Conservation (phyloP, 2,797 vertebrate genomes). For the Neosalanx taihuensis region DNA sequence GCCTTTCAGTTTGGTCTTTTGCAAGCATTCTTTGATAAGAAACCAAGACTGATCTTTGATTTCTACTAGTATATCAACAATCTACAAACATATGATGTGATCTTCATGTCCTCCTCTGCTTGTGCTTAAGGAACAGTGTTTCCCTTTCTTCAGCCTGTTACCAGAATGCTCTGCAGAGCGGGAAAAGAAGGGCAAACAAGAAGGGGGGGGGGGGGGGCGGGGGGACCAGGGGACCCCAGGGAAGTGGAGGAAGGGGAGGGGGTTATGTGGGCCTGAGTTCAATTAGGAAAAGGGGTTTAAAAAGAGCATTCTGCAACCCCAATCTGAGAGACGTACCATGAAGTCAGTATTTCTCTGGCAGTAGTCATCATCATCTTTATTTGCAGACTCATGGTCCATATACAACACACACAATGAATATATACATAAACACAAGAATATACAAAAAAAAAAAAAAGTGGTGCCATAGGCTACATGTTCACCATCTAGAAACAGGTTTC, state of each 20-base stretch:
- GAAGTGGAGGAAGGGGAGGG: conserved; percentile 23
- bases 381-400: too few relatives aligned
- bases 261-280: conserved; percentile 30
- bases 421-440: too few relatives aligned
- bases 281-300: conserved; percentile 15
- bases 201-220: conserved; percentile 31
- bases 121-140: background rate
- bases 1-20: too few relatives aligned
- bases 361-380: too few relatives aligned
- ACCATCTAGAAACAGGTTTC: too few relatives aligned
- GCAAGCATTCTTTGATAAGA: too few relatives aligned
- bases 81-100: background rate
- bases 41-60: too few relatives aligned
- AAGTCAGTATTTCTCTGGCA: background rate
- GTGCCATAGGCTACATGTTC: too few relatives aligned
- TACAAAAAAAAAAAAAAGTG: too few relatives aligned
- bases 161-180: conserved; percentile 54
- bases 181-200: conserved; percentile 61
- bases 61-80: too few relatives aligned
- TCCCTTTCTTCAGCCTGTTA: conserved; percentile 47
- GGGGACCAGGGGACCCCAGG: conserved; percentile 31
- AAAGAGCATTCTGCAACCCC: background rate
- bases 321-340: background rate
- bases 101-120: background rate
- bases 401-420: too few relatives aligned